Conservation (phyloP, 1,140 invertebrate genomes). For the Batillaria attramentaria region DNA sequence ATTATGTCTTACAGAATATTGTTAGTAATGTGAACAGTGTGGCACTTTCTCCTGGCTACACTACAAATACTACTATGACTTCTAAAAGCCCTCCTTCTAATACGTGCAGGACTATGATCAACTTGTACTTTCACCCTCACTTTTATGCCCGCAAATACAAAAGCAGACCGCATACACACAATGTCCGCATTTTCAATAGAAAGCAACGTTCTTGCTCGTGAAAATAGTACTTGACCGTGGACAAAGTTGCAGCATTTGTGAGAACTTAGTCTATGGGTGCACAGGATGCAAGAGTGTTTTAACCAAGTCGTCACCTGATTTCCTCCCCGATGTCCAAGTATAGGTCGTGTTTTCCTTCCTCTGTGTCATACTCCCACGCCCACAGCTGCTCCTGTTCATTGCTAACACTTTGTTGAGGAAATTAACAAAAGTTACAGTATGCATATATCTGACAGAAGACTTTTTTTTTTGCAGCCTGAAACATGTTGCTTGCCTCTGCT, state of each 20-base stretch:
- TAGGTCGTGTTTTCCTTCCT: slow-evolving; percentile 81
- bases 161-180: neutral
- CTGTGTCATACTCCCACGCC: slow-evolving; percentile 95
- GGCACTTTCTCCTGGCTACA: too few species aligned
- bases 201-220: neutral
- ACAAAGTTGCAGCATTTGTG: neutral
- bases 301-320: slow-evolving; percentile 75
- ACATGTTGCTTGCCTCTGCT: too few species aligned
- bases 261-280: slow-evolving; percentile 61
- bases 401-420: slow-evolving; percentile 60
- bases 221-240: neutral
- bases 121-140: neutral
- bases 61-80: too few species aligned
- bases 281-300: neutral
- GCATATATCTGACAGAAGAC: neutral
- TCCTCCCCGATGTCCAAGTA: slow-evolving; percentile 81
- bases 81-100: too few species aligned
- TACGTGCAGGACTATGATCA: too few species aligned
- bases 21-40: too few species aligned
- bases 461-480: neutral
- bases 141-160: neutral
- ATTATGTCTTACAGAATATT: neutral
- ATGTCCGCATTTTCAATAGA: too few species aligned
- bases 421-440: too few species aligned
- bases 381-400: slow-evolving; percentile 94